Evolutionary conservation across 2,888 invertebrate species (phyloP), one percentile per base, ranked within the genome.

Genomic region (Embidobia sp.): DNA sequence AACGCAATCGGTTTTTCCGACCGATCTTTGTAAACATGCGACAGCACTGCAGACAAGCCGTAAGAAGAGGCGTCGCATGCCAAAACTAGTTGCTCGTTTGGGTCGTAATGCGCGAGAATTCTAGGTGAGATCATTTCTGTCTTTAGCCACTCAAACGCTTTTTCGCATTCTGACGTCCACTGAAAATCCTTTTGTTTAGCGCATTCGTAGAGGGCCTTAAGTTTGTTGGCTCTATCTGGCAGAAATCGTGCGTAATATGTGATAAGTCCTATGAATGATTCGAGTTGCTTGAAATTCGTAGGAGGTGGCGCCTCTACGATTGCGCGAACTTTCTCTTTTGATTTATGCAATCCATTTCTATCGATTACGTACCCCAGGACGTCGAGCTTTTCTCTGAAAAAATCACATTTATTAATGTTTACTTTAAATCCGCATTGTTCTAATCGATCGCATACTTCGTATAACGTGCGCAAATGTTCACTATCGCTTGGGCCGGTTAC

Each of bases 401-500:
- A 59, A 4, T 13, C 26, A 13, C 59, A 59, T 49, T 69, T 59
- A 1, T 35, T 1, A 2, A 33, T 1, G 4, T 37, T 31, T 0
- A 51, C 51, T 27, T 31, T 64, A 7, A 64, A 42, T 0, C 51
- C 51, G 3, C 7, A 6, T 2, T 49, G 16, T 19, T 37, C 27
- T 22, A 63, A 40, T 11, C 49, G 35, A 11, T 6, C n/a, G 5
- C 27, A 63, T 0, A 29, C 40, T 15, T 26, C 27, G 13, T 27
- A n/a, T 6, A 64, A 16, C 3, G 49, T 42, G 11, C 33, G 4
- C 4, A 8, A 8, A 10, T 59, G 59, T 15, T 31, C 35, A 3
- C 10, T 13, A 1, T 15, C 29, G 13, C 1, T 31, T 42, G 22
- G 1, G 1, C 88, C 82, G 69, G 35, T 84, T 7, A 90, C 73